Percentiles rank a stretch among this genome's conserved stretches.
Conservation (phyloP, 1,140 invertebrate species). For the Maconellicoccus hirsutus region DNA sequence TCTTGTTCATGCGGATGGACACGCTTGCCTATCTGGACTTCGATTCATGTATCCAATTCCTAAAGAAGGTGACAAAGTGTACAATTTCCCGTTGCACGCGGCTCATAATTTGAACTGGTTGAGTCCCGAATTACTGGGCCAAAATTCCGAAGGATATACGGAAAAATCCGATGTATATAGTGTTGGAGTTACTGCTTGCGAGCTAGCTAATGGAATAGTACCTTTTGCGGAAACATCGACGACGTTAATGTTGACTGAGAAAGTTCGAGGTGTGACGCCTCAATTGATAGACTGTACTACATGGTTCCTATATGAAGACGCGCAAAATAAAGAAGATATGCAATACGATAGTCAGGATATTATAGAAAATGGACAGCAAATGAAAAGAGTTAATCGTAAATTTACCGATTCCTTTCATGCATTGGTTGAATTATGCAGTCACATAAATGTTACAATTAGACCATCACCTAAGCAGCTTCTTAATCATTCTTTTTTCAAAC, state of each 20-base stretch:
- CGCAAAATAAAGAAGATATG: constrained; percentile 29
- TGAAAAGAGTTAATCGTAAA: constrained; percentile 39
- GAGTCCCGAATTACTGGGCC: constrained; percentile 77
- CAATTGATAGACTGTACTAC: constrained; percentile 65
- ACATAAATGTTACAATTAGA: constrained; percentile 49
- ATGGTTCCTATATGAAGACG: constrained; percentile 35
- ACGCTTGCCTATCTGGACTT: constrained; percentile 59
- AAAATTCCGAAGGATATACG: constrained; percentile 79
- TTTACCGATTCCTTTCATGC: constrained; percentile 64
- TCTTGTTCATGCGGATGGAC: constrained; percentile 54
- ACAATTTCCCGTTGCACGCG: constrained; percentile 57
- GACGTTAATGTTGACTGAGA: constrained; percentile 81
- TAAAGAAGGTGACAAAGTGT: constrained; percentile 50
- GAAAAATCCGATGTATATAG: constrained; percentile 85
- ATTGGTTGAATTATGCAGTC: constrained; percentile 55
- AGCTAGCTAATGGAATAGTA: constrained; percentile 76
- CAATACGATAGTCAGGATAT: constrained; percentile 30
- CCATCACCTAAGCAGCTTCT: constrained; percentile 52
- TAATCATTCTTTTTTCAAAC: constrained; percentile 64
- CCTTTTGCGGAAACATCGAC: constrained; percentile 70
- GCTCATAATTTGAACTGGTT: constrained; percentile 70
- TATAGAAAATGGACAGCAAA: constrained; percentile 33
- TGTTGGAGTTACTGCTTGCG: constrained; percentile 73
- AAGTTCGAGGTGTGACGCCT: constrained; percentile 65
- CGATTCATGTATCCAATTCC: constrained; percentile 61